These are phyloP conservation scores for Lordiphosa mommai DNA, from an alignment of 1,140 invertebrate genomes.

Conservation along the genomic window DNA sequence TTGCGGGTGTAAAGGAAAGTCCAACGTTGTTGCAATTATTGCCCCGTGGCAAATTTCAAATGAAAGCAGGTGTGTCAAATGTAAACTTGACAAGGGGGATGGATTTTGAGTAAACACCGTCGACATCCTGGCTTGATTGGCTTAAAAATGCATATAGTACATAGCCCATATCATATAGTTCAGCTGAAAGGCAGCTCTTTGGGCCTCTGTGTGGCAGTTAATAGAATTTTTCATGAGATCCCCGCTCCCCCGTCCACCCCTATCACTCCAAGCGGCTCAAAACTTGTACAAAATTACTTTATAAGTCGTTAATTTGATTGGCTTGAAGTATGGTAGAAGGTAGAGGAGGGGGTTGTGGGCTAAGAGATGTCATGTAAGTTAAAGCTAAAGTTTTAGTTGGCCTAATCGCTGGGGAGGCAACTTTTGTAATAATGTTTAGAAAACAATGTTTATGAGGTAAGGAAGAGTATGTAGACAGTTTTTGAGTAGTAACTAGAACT, in stretches of 20 bases:
- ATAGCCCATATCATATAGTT: conserved; percentile 26
- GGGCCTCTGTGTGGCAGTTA: conserved; percentile 41
- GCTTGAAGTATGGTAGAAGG: conserved; percentile 9
- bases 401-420: conserved; percentile 60
- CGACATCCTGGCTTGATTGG: conserved; percentile 48
- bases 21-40: conserved; percentile 64
- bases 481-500: not conserved
- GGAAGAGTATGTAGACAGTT: too few relatives aligned
- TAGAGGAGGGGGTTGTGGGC: not conserved
- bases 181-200: conserved; percentile 24
- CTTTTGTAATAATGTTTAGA: conserved; percentile 69
- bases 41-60: conserved; percentile 65
- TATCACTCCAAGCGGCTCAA: conserved; percentile 16
- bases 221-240: conserved; percentile 75
- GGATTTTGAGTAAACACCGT: conserved; percentile 51
- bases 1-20: conserved; percentile 43
- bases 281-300: conserved; percentile 70
- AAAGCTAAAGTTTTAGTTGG: conserved; percentile 47
- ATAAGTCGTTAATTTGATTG: conserved; percentile 77
- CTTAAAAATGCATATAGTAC: conserved; percentile 70
- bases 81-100: conserved; percentile 51
- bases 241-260: conserved; percentile 13
- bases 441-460: conserved; percentile 25
- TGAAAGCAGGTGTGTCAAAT: conserved; percentile 77
- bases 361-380: conserved; percentile 51